Evolutionary conservation across 2,797 vertebrate species (phyloP).

Genomic region (Halcyon leucocephala): DNA sequence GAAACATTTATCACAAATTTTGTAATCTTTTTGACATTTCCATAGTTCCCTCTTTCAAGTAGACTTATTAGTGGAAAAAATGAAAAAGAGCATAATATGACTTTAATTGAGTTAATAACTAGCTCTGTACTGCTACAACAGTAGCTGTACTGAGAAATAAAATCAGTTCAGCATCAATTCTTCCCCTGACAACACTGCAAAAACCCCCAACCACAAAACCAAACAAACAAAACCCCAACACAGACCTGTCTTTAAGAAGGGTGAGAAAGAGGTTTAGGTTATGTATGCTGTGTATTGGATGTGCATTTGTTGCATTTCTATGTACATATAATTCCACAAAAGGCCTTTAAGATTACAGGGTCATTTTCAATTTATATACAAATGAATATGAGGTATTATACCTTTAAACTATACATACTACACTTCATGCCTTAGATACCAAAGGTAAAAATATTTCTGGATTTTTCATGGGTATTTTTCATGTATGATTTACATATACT

Average conservation of each 20-base stretch:
- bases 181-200: neutral
- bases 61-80: neutral
- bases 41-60: neutral
- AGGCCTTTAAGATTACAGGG: neutral
- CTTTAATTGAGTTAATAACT: constrained; percentile 1
- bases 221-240: neutral
- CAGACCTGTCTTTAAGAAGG: neutral
- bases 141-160: neutral
- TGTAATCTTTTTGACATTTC: neutral
- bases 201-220: neutral
- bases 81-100: neutral
- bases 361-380: neutral
- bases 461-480: neutral
- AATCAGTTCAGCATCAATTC: neutral
- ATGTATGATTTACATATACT: neutral
- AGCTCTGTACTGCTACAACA: neutral
- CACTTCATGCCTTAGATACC: neutral
- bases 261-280: neutral
- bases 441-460: neutral
- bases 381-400: neutral
- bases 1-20: neutral
- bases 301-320: neutral
- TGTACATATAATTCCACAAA: neutral
- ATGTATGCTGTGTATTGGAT: neutral
- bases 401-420: neutral